Evolutionary conservation across 2,888 invertebrate genomes (phyloP).

Genomic region (Dichetophora obliterata): DNA sequence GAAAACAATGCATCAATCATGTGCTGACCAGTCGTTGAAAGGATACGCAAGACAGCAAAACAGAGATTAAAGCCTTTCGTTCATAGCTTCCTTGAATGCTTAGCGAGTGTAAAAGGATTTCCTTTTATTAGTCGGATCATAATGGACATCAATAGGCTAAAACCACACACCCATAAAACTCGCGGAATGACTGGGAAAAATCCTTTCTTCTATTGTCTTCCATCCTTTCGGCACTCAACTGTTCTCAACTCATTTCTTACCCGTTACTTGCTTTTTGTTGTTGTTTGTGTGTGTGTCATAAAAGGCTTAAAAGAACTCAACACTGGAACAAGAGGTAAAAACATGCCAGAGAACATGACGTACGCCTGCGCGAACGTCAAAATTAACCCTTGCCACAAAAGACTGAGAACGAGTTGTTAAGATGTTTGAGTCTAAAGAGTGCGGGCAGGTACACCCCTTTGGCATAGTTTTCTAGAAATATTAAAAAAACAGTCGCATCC

Average conservation of each 20-base stretch:
- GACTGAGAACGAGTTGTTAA: constrained; percentile 25
- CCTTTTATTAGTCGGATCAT: constrained; percentile 66
- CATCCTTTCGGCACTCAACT: constrained; percentile 53
- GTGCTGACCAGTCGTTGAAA: constrained; percentile 45
- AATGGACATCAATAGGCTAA: constrained; percentile 67
- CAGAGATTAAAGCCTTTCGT: constrained; percentile 54
- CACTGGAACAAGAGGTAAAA: constrained; percentile 33
- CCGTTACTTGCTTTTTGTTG: constrained; percentile 49
- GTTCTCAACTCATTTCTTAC: constrained; percentile 57
- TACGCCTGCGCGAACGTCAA: constrained; percentile 37
- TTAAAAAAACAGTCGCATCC: background rate
- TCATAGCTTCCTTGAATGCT: constrained; percentile 42
- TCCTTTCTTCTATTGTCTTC: constrained; percentile 34
- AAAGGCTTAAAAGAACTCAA: constrained; percentile 61
- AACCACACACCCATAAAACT: constrained; percentile 68
- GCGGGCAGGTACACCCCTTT: constrained; percentile 56
- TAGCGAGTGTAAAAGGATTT: constrained; percentile 34
- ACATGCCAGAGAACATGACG: constrained; percentile 22
- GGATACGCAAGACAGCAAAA: constrained; percentile 38
- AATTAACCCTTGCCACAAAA: constrained; percentile 50
- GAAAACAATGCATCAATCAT: constrained; percentile 46
- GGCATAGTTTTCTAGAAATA: too few relatives aligned
- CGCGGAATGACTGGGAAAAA: constrained; percentile 46
- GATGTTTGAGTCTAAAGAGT: constrained; percentile 43
- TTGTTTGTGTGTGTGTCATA: constrained; percentile 64